Percentiles rank a stretch among this genome's conserved stretches.
phyloP scores from a whole-genome alignment of 37 sponge, comb jelly and placozoan species.

The Hexactinellida sp. region DNA sequence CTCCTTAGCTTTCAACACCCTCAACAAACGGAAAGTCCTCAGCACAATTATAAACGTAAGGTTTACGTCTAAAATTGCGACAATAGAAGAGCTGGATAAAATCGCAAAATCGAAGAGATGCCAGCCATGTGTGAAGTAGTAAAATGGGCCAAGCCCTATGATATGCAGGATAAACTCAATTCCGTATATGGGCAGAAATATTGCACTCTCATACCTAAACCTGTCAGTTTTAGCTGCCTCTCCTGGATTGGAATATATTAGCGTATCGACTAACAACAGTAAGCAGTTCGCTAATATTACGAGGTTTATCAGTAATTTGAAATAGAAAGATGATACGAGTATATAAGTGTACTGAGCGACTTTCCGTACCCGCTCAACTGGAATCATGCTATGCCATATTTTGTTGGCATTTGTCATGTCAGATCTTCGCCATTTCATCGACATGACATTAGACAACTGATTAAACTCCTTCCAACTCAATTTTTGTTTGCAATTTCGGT shows the following conservation, averaged over 20 bases:
- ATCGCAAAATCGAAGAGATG: neutral
- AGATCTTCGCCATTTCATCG: neutral
- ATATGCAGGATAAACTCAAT: neutral
- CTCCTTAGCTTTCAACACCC: neutral
- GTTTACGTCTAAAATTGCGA: neutral
- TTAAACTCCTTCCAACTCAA: conserved; percentile 1
- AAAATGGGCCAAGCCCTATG: neutral
- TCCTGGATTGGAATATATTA: neutral
- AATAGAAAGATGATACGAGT: neutral
- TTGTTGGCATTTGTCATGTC: neutral
- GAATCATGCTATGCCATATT: conserved; percentile 1
- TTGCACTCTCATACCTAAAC: neutral
- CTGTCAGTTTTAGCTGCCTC: neutral
- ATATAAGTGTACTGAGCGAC: neutral
- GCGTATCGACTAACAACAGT: neutral
- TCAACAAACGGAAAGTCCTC: neutral
- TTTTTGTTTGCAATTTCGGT: neutral
- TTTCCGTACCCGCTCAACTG: neutral
- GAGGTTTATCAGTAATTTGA: neutral
- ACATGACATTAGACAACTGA: neutral
- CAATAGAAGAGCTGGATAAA: neutral
- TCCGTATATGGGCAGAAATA: neutral
- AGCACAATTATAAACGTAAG: neutral
- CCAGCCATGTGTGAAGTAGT: neutral
- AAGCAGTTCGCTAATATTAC: neutral